A percentile compares a stretch with the other conserved stretches of the same genome.
Evolutionary conservation across 2,113 vertebrate species (phyloP).

Genomic region (Neodon shergylaensis): DNA sequence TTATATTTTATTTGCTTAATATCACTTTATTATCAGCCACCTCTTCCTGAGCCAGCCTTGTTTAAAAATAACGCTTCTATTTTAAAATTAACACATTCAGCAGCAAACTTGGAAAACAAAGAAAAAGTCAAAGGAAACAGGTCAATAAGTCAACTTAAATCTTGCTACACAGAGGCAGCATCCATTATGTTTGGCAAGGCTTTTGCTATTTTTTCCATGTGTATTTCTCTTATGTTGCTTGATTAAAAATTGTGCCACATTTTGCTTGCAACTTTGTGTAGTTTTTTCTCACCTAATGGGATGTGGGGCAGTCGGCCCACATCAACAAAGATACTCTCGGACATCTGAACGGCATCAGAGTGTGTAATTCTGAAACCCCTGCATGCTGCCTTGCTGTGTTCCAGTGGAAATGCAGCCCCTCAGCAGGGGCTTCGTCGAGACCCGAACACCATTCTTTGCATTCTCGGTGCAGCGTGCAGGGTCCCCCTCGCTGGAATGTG

Average conservation of each 20-base stretch:
- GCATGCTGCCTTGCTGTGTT: neutral
- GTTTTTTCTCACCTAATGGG: slow-evolving; percentile 48
- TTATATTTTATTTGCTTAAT: neutral
- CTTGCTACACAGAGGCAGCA: neutral
- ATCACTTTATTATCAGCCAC: slow-evolving; percentile 1
- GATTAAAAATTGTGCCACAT: neutral
- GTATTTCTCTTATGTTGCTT: slow-evolving; percentile 2
- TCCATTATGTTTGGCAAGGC: neutral
- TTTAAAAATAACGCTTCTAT: slow-evolving; percentile 28
- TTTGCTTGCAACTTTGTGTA: neutral
- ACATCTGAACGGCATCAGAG: neutral
- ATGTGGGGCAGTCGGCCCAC: neutral
- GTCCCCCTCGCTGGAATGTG: slow-evolving; percentile 47
- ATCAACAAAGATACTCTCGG: neutral
- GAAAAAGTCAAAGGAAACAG: slow-evolving; percentile 27
- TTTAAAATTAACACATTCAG: slow-evolving; percentile 11
- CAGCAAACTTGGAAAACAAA: slow-evolving; percentile 58
- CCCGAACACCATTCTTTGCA: neutral
- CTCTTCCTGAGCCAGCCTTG: neutral
- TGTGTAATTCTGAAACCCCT: neutral
- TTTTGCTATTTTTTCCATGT: neutral
- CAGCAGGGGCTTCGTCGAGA: neutral
- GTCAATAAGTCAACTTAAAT: slow-evolving; percentile 31
- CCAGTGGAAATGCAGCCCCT: neutral
- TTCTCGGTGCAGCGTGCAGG: neutral